Percentiles rank a stretch among this genome's conserved stretches.
phyloP scores from a whole-genome alignment of 92 coral and sea anemone genomes.

The Diadumene lineata region DNA sequence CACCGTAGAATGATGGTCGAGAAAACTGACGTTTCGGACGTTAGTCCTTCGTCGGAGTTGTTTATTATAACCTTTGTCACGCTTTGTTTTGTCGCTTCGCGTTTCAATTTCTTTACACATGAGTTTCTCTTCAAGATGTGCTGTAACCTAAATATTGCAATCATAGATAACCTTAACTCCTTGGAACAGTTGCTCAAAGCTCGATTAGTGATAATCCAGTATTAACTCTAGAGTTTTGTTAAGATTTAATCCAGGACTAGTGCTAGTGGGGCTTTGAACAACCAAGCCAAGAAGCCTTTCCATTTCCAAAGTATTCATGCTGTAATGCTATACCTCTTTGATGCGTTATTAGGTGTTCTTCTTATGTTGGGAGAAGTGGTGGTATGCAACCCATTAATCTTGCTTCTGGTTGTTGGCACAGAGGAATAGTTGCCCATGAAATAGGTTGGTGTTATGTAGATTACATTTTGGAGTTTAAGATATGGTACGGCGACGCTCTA shows the following conservation, averaged over 20 bases:
- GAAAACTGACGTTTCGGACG: no score
- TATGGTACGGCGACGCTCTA: no score
- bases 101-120: no score
- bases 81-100: no score
- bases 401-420: constrained; percentile 19
- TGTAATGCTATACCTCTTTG: neutral
- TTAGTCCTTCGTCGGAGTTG: no score
- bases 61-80: no score
- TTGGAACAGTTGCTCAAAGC: no score
- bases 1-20: no score
- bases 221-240: neutral
- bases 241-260: neutral
- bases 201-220: neutral
- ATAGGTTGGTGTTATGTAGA: constrained; percentile 1
- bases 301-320: neutral
- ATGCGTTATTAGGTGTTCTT: constrained; percentile 1
- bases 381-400: constrained; percentile 7
- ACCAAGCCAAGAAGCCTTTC: neutral
- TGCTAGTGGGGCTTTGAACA: neutral
- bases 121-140: no score
- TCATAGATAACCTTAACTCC: no score
- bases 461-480: neutral
- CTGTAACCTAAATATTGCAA: no score
- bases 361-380: constrained; percentile 22
- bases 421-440: constrained; percentile 25